Conservation (phyloP, 2,113 vertebrate species). For the Oophaga pumilio region DNA sequence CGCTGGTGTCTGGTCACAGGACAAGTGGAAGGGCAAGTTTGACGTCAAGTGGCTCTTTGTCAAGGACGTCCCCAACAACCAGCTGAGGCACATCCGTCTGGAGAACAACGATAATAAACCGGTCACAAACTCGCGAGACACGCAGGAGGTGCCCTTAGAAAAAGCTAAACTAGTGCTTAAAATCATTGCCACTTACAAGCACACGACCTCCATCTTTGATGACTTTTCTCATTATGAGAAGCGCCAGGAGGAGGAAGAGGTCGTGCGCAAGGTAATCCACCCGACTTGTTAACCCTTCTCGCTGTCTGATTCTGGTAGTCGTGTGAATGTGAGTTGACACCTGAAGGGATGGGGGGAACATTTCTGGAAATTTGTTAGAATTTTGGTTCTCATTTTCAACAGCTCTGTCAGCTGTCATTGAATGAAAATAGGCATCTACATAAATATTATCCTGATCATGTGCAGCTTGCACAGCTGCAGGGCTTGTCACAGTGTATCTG, state of each 20-base stretch:
- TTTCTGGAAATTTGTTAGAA: no score
- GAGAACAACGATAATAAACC: conserved; percentile 99
- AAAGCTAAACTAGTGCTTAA: conserved; percentile 97
- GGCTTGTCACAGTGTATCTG: background rate
- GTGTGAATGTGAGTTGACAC: background rate
- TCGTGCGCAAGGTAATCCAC: conserved; percentile 87
- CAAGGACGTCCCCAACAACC: conserved; percentile 97
- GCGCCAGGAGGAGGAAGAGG: conserved; percentile 94
- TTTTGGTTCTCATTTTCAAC: background rate
- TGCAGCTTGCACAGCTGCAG: background rate
- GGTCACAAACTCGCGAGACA: conserved; percentile 98
- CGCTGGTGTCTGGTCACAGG: conserved; percentile 98
- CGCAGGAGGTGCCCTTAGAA: conserved; percentile 97
- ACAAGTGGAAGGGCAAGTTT: conserved; percentile 99
- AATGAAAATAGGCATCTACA: background rate
- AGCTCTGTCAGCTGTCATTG: background rate
- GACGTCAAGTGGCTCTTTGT: conserved; percentile 99
- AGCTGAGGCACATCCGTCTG: conserved; percentile 96
- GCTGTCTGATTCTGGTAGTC: background rate
- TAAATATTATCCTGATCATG: background rate
- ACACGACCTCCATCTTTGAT: conserved; percentile 98
- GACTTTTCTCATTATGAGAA: conserved; percentile 98
- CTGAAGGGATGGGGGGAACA: background rate
- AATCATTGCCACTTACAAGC: conserved; percentile 96
- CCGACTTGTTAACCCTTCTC: conserved; percentile 18